Base-by-base conservation (phyloP, 1,140 invertebrate genomes). In the Teleopsis dalmanni region DNA sequence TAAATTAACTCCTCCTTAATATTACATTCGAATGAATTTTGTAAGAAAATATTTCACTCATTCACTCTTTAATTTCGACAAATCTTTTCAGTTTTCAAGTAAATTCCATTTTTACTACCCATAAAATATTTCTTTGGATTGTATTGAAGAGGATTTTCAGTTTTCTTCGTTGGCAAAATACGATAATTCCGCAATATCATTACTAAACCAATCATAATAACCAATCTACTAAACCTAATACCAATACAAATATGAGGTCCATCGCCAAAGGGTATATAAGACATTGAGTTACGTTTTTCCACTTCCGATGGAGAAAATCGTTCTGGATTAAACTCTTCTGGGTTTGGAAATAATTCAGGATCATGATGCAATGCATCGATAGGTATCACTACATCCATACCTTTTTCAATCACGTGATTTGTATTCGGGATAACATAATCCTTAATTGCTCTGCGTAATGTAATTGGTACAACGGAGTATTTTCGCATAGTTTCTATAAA, bases 241-340 rank as follows among this genome's bases (percentile, higher is more conserved):
- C 61, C 63, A 31, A 50, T 50, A 26, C 48, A 50, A 41, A 65
- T 63, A 0, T 63, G 44, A 0, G 63, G 63, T 34, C 50, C 50
- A 4, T 51, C 50, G 31, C 83, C 82, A 62, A 88, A 88, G 1
- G 85, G 78, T 33, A 87, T 57, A 58, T 77, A 84, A 10, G 72
- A 50, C 57, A 72, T 78, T 0, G 63, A 72, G 40, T 72, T 73
- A 29, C 80, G 67, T 10, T 59, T 57, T 16, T 60, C 58, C 1
- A 63, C 33, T 49, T 72, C 71, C 43, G 79, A 72, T 1, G 70
- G 68, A 4, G 57, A 65, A 48, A 81, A 83, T 37, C 82, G 58
- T 40, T 79, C 75, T 0, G 81, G 81, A 59, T 80, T 71, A 52
- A 79, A 83, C 14, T 61, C 54, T 9, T 80, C 72, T 1, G 81